Evolutionary conservation across 2,113 vertebrate species (phyloP), one percentile per base, ranked within the genome.

Genomic region (Cygnus buccinator): DNA sequence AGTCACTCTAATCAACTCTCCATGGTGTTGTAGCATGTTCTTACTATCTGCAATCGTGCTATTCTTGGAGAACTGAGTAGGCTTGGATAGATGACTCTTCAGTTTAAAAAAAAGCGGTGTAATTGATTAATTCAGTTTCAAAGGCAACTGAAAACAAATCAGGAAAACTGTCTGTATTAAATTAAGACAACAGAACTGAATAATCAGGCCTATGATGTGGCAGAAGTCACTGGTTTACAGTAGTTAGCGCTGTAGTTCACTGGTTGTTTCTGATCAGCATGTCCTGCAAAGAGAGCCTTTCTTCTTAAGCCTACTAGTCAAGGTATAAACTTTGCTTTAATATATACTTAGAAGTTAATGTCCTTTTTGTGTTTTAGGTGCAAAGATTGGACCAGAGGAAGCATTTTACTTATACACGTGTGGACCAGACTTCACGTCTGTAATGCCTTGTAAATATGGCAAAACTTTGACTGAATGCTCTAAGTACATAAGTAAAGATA

Each of bases 371-470:
- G 90, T 84, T 88, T 97, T 89, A 99, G 99, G 99, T 95, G 98
- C 99, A 87, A 98, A 98, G 92, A 98, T 99, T 86, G 98, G 98
- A 84, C 97, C 98, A 1, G 98, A 99, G 73, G 99, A 99, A 94
- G 99, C 99, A 35, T 99, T 99, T 97, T 98, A 99, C 95, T 98
- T 99, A 3, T 99, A 98, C 70, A 97, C 98, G 3, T 98, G 98
- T 88, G 99, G 99, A 19, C 99, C 99, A 18, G 99, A 99, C 95
- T 98, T 99, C 52, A 99, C 98, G 8, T 99, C 99, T 13, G 93
- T 99, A 90, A 99, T 99, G 99, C 99, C 99, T 23, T 99, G 99
- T 96, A 99, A 99, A 98, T 99, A 99, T 50, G 99, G 99, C 80
- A 98, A 98, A 94, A 97, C 98, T 31, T 57, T 74, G 9, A 94